Evolutionary conservation across 2,888 invertebrate species (phyloP).

Genomic region (Cyclophora albipunctata): DNA sequence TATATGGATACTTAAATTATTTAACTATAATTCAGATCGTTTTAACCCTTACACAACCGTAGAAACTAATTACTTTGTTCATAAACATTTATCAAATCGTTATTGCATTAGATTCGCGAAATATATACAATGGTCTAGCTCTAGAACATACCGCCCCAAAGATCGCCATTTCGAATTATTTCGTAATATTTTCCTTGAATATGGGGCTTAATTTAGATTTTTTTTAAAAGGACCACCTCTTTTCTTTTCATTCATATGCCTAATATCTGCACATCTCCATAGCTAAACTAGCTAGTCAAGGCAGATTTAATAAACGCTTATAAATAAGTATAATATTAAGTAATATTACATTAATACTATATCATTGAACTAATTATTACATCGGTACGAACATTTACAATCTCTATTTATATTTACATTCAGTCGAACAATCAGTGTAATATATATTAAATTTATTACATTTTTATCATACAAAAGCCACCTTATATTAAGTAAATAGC

Average conservation of each 20-base stretch:
- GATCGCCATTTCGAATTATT: no score
- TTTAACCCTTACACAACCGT: slow-evolving; percentile 49
- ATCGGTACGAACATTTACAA: slow-evolving; percentile 34
- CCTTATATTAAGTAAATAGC: slow-evolving; percentile 23
- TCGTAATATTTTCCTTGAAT: no score
- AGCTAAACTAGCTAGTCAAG: no score
- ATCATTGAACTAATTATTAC: slow-evolving; percentile 9
- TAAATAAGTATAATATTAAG: no score
- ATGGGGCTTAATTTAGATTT: no score
- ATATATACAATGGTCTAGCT: no score
- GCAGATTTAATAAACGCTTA: no score
- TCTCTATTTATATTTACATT: slow-evolving; percentile 49
- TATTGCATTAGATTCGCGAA: no score
- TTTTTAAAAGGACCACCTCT: no score
- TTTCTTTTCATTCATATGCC: no score
- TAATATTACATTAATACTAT: slow-evolving; percentile 20
- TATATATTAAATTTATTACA: slow-evolving; percentile 11
- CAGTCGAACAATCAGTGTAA: slow-evolving; percentile 40
- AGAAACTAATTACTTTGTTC: slow-evolving; percentile 23
- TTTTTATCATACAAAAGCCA: slow-evolving; percentile 16
- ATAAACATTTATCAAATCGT: slow-evolving; percentile 11
- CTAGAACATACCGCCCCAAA: no score
- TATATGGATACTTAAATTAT: slow-evolving; percentile 35
- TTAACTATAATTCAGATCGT: slow-evolving; percentile 46
- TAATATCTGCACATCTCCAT: no score